phyloP scores from a whole-genome alignment of 2,888 invertebrate species.

The Andrena flavipes region DNA sequence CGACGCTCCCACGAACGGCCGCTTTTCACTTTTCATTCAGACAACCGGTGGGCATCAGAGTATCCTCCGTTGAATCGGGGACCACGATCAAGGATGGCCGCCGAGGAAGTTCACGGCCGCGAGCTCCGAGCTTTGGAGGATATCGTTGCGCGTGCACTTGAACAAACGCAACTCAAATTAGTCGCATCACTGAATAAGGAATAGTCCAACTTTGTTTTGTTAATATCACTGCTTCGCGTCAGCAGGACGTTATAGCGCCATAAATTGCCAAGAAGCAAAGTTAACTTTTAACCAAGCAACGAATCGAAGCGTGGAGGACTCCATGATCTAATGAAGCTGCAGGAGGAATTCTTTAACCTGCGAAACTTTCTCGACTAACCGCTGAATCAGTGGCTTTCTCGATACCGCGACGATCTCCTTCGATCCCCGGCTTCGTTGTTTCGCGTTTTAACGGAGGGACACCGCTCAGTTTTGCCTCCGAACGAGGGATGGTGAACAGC shows the following conservation, averaged over 20 bases:
- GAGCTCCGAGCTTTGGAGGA: conserved; percentile 12
- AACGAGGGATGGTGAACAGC: neutral
- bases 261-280: no score
- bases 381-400: conserved; percentile 8
- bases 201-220: no score
- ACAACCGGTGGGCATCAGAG: conserved; percentile 35
- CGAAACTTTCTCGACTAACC: conserved; percentile 14
- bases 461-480: neutral
- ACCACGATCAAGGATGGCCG: conserved; percentile 52
- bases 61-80: conserved; percentile 33
- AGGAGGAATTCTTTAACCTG: neutral
- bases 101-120: conserved; percentile 56
- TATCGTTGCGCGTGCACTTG: no score
- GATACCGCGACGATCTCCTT: neutral
- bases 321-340: neutral
- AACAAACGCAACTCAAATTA: neutral
- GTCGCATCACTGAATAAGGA: neutral
- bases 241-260: neutral
- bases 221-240: neutral
- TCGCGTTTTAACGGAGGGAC: neutral
- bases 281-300: no score
- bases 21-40: conserved; percentile 77
- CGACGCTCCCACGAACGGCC: conserved; percentile 55
- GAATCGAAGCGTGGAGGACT: neutral
- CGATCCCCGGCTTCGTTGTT: neutral